Percentiles rank a stretch among this genome's conserved stretches.
Evolutionary conservation across 2,888 invertebrate genomes (phyloP).

Genomic region (Hartigia nigra): DNA sequence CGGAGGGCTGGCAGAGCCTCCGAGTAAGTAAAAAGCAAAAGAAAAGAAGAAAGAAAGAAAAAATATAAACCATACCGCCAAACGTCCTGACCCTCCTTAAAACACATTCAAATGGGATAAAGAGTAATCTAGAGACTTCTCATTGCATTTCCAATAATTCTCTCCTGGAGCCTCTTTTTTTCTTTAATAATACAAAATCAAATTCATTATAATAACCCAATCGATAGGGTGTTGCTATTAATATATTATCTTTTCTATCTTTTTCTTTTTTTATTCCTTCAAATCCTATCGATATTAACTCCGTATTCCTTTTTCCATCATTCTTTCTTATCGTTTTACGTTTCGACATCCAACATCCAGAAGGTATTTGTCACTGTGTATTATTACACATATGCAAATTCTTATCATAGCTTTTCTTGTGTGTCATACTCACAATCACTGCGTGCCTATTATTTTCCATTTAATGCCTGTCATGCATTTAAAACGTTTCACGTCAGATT

Average conservation of each 20-base stretch:
- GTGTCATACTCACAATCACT: background rate
- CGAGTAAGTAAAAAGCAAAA: conserved; percentile 62
- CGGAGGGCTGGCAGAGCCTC: conserved; percentile 66
- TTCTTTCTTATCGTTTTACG: conserved; percentile 7
- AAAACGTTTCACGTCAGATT: background rate
- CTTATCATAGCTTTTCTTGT: background rate
- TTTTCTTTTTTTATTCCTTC: background rate
- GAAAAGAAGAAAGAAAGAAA: conserved; percentile 26
- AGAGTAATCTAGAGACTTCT: background rate
- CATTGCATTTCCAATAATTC: background rate
- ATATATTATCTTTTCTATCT: background rate
- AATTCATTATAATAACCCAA: background rate
- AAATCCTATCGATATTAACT: conserved; percentile 1
- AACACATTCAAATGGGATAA: background rate
- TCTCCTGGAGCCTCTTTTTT: background rate
- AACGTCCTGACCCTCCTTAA: background rate
- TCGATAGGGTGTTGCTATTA: background rate
- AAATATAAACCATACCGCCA: background rate
- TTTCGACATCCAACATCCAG: background rate
- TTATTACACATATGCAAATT: background rate
- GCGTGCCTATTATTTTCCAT: background rate
- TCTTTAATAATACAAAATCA: background rate
- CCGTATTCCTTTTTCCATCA: conserved; percentile 2
- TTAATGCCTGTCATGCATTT: background rate
- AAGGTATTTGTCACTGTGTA: background rate